Evolutionary conservation across 2,888 invertebrate species (phyloP), one percentile per base, ranked within the genome.

Genomic region (Brachycybe producta): DNA sequence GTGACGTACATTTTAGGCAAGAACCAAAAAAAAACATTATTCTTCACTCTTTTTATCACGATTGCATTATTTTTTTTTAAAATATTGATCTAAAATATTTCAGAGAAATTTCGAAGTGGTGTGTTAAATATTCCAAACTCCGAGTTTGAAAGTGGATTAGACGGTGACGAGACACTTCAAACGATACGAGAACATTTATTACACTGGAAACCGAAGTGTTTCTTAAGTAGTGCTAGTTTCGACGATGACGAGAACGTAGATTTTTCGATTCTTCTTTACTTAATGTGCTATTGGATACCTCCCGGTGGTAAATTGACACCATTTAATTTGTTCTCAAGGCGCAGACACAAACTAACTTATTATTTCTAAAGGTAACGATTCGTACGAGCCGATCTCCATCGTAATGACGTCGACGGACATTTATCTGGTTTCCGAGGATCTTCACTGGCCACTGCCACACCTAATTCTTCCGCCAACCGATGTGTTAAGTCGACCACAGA

Each of bases 281-380:
- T 39, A 24, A 36, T 51, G 46, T 36, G 51, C 34, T 45, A 51
- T 38, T 51, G 51, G 51, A 38, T 38, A n/a, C 32, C 49, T 2
- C 26, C 21, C 23, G 45, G 51, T 45, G 35, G n/a, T n/a, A n/a
- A n/a, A n/a, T 24, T 17, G 32, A 8, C 19, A 5, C 1, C 17
- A 41, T 13, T 34, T 30, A 40, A 7, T 23, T 26, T 39, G 24
- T 39, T 5, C 13, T n/a, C 7, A 32, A n/a, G n/a, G n/a, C n/a
- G n/a, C n/a, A n/a, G n/a, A n/a, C n/a, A n/a, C n/a, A 11, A 32
- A 32, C n/a, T 32, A n/a, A 11, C 11, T 32, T 32, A 32, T 32
- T 32, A 11, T n/a, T 32, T 32, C 32, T 32, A 32, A 11, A 41
- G 41, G n/a, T 5, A 19, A 5, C 23, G 8, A 41, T 5, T 41